Evolutionary conservation across 2,113 vertebrate species (phyloP), one percentile per base, ranked within the genome.

Genomic region (Tyrannus savana): DNA sequence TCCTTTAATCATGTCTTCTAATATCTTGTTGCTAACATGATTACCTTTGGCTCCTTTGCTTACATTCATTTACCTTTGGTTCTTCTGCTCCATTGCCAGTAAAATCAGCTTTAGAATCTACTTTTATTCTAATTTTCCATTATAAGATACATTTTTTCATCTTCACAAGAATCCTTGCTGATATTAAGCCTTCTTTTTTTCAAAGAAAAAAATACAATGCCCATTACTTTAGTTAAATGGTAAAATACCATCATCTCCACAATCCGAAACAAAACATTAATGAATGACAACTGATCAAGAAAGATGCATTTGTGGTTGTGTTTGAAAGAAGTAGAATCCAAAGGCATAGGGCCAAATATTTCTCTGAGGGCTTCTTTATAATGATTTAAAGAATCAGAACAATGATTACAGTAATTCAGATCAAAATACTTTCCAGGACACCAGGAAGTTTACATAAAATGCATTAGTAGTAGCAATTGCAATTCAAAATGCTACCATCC

Each of bases 361-460:
- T 89, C 88, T 90, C 90, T 81, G 62, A 77, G 63, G 84, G 3
- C 5, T 64, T 86, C 67, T 88, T 80, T 75, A 46, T 84, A 96
- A 96, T 84, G 56, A 68, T 90, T 90, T 68, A 78, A 94, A 90
- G 88, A 93, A 93, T 72, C 42, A 75, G 68, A 84, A 84, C 60
- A 87, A 73, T 78, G 39, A 77, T 95, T 92, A 95, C 93, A 56
- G 83, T 95, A 95, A 95, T 69, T 79, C 84, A 69, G 41, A 89
- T 44, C 30, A 96, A 95, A 90, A 95, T 81, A 89, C 52, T 87
- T 93, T 88, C 31, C 88, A 86, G 44, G n/a, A 91, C 95, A 93
- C 94, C 91, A 92, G 95, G 93, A 94, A 97, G 85, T 92, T 81
- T 88, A 78, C 35, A 37, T 56, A 93, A 94, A 69, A 25, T 90